Evolutionary conservation across 2,888 invertebrate genomes (phyloP).

Genomic region (Microctonus hyperodae): DNA sequence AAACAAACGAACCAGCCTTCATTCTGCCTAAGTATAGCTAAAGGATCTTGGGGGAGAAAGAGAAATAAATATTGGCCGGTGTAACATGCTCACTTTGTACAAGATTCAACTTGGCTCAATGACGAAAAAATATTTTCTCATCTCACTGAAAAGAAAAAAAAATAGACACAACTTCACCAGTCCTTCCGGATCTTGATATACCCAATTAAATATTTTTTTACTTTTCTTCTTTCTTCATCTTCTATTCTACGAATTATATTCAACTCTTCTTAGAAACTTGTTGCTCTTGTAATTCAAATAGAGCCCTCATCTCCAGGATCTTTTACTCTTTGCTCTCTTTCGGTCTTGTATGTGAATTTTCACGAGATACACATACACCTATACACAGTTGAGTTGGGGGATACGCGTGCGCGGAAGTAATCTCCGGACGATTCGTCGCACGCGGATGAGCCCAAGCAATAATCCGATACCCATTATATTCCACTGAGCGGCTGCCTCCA

Average conservation of each 20-base stretch:
- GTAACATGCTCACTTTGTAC: background rate
- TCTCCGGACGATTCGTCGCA: slow-evolving; percentile 43
- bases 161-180: background rate
- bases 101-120: background rate
- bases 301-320: background rate
- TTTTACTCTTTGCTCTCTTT: background rate
- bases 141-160: background rate
- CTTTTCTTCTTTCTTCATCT: background rate
- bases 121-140: slow-evolving; percentile 9
- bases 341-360: background rate
- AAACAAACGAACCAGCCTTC: no score
- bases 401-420: slow-evolving; percentile 40
- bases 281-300: background rate
- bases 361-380: slow-evolving; percentile 9
- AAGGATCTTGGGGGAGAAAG: background rate
- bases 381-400: slow-evolving; percentile 1
- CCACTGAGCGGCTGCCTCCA: slow-evolving; percentile 38
- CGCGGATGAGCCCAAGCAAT: slow-evolving; percentile 43
- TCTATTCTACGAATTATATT: background rate
- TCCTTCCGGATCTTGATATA: background rate
- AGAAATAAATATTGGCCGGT: slow-evolving; percentile 8
- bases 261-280: background rate
- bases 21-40: background rate
- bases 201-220: slow-evolving; percentile 5
- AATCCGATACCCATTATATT: slow-evolving; percentile 46